Percentiles rank a stretch among this genome's conserved stretches.
Conservation (phyloP, 2,888 invertebrate species). For the Caenorhabditis sp. region DNA sequence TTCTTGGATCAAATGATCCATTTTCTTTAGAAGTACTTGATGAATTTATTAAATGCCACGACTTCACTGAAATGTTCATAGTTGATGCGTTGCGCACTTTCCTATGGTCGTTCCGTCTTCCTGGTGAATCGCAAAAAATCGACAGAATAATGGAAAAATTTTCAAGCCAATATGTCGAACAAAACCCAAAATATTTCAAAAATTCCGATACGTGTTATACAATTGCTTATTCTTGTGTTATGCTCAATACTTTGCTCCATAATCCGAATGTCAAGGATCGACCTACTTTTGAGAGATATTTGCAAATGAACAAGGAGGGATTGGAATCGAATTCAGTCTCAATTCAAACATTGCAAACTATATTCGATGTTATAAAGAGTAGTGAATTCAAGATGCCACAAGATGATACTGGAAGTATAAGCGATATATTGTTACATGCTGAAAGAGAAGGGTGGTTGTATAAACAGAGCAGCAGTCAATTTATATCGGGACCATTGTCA, state of each 20-base stretch:
- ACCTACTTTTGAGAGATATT: slow-evolving; percentile 48
- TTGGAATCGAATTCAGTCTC: slow-evolving; percentile 16
- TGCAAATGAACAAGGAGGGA: slow-evolving; percentile 42
- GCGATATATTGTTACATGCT: slow-evolving; percentile 34
- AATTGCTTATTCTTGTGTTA: slow-evolving; percentile 55
- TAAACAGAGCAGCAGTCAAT: slow-evolving; percentile 55
- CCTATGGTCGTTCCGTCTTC: slow-evolving; percentile 50
- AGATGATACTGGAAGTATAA: slow-evolving; percentile 31
- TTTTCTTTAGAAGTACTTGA: slow-evolving; percentile 46
- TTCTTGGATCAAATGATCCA: slow-evolving; percentile 48
- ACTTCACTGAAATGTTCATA: slow-evolving; percentile 44
- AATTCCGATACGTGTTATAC: slow-evolving; percentile 49
- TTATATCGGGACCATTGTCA: slow-evolving; percentile 53
- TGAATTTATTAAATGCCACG: slow-evolving; percentile 43
- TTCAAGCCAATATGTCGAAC: slow-evolving; percentile 26
- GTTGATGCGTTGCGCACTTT: slow-evolving; percentile 45
- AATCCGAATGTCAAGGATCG: slow-evolving; percentile 57
- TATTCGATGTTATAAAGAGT: slow-evolving; percentile 15
- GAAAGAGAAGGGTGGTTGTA: slow-evolving; percentile 59
- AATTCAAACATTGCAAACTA: background rate
- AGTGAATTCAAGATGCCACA: slow-evolving; percentile 40
- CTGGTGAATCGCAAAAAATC: slow-evolving; percentile 60
- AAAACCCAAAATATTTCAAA: slow-evolving; percentile 37
- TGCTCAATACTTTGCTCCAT: slow-evolving; percentile 59
- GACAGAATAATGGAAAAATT: slow-evolving; percentile 51